Evolutionary conservation across 2,888 invertebrate species (phyloP).

Genomic region (Villa cingulata): DNA sequence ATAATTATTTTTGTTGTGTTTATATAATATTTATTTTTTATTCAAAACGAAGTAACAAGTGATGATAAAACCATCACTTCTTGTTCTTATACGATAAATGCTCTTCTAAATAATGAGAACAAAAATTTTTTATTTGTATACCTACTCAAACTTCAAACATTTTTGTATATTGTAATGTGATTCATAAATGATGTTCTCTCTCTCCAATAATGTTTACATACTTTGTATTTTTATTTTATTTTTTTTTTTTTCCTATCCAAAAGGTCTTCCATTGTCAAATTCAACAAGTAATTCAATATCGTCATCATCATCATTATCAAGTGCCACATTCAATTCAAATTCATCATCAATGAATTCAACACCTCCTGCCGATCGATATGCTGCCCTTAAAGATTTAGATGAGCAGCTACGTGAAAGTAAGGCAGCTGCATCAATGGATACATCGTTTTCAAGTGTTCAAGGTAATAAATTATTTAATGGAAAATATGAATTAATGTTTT

Average conservation of each 20-base stretch:
- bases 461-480: not conserved
- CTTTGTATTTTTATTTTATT: slow-evolving; percentile 1
- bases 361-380: slow-evolving; percentile 74
- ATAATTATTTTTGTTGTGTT: too few relatives aligned
- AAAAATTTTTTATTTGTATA: too few relatives aligned
- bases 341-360: slow-evolving; percentile 19
- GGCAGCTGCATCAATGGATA: slow-evolving; percentile 23
- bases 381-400: slow-evolving; percentile 89
- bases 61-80: too few relatives aligned
- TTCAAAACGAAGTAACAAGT: too few relatives aligned
- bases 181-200: too few relatives aligned
- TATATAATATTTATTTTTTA: too few relatives aligned
- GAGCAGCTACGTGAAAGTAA: slow-evolving; percentile 46
- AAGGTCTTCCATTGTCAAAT: slow-evolving; percentile 28
- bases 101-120: too few relatives aligned
- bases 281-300: slow-evolving; percentile 19
- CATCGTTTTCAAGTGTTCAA: slow-evolving; percentile 3
- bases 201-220: too few relatives aligned
- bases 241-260: not conserved
- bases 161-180: too few relatives aligned
- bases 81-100: too few relatives aligned
- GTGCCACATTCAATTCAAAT: slow-evolving; percentile 20
- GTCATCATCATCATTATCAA: slow-evolving; percentile 10
- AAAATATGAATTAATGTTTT: not conserved
- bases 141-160: too few relatives aligned